Evolutionary conservation across 2,113 vertebrate genomes (phyloP).

Genomic region (Gallinago media): DNA sequence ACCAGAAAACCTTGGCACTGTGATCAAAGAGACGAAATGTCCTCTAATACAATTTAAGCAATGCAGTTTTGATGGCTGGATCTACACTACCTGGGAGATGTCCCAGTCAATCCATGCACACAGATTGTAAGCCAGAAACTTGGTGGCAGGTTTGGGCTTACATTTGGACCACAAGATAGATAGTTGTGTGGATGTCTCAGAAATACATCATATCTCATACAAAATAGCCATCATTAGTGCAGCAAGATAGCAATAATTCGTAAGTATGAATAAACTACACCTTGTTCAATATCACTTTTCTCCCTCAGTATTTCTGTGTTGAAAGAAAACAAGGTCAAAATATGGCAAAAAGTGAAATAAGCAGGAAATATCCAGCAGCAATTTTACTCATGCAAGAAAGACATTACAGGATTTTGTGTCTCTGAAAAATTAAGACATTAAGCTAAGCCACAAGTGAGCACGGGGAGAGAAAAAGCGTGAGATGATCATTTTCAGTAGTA

Average conservation of each 20-base stretch:
- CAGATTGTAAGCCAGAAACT: background rate
- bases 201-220: background rate
- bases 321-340: background rate
- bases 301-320: background rate
- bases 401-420: background rate
- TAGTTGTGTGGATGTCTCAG: background rate
- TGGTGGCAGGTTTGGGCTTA: background rate
- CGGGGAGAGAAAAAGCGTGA: accelerated
- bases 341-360: background rate
- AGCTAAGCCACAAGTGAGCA: background rate
- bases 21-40: background rate
- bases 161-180: background rate
- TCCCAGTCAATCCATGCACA: accelerated
- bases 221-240: background rate
- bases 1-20: background rate
- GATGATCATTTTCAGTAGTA: background rate
- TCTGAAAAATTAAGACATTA: background rate
- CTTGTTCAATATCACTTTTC: background rate
- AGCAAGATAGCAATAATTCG: background rate
- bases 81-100: too few relatives aligned
- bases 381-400: background rate
- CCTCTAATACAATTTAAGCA: background rate
- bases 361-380: background rate
- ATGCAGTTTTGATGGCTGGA: background rate
- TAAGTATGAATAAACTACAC: background rate